Percentiles rank a stretch among this genome's conserved stretches.
Evolutionary conservation across 2,888 invertebrate species (phyloP).

Genomic region (Acanthacorydalis orientalis): DNA sequence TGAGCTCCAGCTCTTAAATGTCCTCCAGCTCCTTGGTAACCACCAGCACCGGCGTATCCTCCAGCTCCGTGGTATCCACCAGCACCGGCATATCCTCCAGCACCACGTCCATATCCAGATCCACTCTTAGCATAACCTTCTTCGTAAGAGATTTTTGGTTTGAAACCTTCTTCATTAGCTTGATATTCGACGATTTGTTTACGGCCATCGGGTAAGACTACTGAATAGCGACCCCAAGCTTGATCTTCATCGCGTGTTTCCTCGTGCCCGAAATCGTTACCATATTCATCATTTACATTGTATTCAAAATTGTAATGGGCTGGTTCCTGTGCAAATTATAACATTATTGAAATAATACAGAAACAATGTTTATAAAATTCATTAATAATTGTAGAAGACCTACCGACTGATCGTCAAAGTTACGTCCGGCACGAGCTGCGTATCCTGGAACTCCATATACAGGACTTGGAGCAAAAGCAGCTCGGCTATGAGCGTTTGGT

Average conservation of each 20-base stretch:
- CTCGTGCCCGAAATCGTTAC: conserved; percentile 48
- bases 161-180: conserved; percentile 49
- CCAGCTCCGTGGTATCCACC: too few species aligned
- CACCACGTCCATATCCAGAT: conserved; percentile 9
- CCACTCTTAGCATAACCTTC: conserved; percentile 17
- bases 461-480: conserved; percentile 4
- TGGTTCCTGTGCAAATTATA: conserved; percentile 30
- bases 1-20: too few species aligned
- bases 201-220: conserved; percentile 48
- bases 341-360: background rate
- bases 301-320: conserved; percentile 54
- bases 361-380: background rate
- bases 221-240: conserved; percentile 45
- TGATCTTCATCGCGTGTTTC: conserved; percentile 44
- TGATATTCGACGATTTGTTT: conserved; percentile 52
- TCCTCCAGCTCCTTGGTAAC: too few species aligned
- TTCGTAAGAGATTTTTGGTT: conserved; percentile 49
- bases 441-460: conserved; percentile 11
- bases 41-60: too few species aligned
- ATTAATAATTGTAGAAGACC: background rate
- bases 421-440: conserved; percentile 17
- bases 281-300: conserved; percentile 44
- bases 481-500: conserved; percentile 3
- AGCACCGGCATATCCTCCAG: conserved; percentile 11
- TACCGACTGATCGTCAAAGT: conserved; percentile 2